Evolutionary conservation across 2,113 vertebrate genomes (phyloP).

Genomic region (Pseudorectes ferrugineus): DNA sequence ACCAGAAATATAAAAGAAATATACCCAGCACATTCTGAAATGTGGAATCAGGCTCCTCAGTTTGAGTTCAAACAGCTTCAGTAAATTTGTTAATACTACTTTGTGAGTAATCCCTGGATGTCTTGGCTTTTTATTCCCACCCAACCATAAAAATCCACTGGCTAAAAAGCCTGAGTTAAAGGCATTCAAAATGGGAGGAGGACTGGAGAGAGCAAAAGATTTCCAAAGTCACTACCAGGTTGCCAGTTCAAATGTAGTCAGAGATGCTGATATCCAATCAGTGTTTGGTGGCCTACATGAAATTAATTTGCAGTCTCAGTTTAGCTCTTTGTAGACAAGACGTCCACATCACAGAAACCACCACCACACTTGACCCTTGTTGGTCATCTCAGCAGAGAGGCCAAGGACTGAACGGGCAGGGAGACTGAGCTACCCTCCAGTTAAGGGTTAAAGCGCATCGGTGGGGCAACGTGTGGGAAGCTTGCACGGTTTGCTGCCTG

Average conservation of each 20-base stretch:
- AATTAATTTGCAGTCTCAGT: conserved; percentile 18
- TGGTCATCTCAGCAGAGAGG: conserved; percentile 42
- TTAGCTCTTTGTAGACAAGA: conserved; percentile 7
- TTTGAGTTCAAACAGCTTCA: background rate
- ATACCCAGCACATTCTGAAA: background rate
- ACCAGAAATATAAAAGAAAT: background rate
- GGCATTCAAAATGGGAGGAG: conserved; percentile 26
- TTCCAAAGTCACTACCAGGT: conserved; percentile 31
- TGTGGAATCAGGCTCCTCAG: background rate
- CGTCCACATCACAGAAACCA: conserved; percentile 51
- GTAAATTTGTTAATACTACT: background rate
- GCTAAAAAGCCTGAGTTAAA: conserved; percentile 57
- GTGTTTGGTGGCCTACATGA: conserved; percentile 17
- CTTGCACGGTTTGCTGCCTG: conserved; percentile 55
- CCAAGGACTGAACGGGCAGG: conserved; percentile 45
- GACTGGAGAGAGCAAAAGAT: conserved; percentile 32
- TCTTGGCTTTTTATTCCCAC: conserved; percentile 5
- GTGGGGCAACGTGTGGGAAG: conserved; percentile 58
- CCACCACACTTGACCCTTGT: conserved; percentile 49
- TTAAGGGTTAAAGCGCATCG: conserved; percentile 48
- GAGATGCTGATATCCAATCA: background rate
- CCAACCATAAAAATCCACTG: conserved; percentile 38
- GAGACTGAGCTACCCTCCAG: conserved; percentile 62
- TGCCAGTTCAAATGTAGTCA: conserved; percentile 19
- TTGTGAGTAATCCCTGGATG: background rate